These are phyloP conservation scores for Nibea albiflora DNA, from an alignment of 2,113 vertebrate genomes.

Conservation along the genomic window DNA sequence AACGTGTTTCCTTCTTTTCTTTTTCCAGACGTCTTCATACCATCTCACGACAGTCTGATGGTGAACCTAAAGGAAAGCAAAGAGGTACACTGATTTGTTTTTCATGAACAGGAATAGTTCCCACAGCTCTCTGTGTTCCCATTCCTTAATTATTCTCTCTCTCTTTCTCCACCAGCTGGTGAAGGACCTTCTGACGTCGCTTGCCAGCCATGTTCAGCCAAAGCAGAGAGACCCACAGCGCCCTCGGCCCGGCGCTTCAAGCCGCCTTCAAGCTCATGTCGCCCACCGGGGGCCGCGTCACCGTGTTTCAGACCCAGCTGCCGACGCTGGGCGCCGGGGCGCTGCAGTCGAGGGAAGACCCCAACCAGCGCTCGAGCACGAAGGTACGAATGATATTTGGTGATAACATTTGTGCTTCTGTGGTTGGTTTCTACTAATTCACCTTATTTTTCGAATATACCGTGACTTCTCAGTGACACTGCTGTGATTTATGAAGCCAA, in stretches of 20 bases:
- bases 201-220: conserved; percentile 95
- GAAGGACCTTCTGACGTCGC: conserved; percentile 89
- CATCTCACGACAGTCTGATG: conserved; percentile 94
- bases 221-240: conserved; percentile 94
- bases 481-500: conserved; percentile 17
- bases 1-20: conserved; percentile 25
- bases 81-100: conserved; percentile 84
- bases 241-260: conserved; percentile 94
- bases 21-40: conserved; percentile 92
- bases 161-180: conserved; percentile 85
- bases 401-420: background rate
- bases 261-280: conserved; percentile 97
- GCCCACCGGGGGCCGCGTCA: conserved; percentile 93
- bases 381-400: conserved; percentile 85
- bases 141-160: background rate
- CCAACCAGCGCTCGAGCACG: conserved; percentile 94
- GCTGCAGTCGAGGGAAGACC: conserved; percentile 95
- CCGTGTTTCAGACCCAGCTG: conserved; percentile 96
- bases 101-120: background rate
- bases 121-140: background rate
- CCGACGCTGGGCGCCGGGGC: conserved; percentile 91
- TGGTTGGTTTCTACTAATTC: background rate
- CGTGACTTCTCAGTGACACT: background rate
- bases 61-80: conserved; percentile 96
- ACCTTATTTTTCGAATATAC: background rate